Evolutionary conservation across 2,113 vertebrate genomes (phyloP).

Genomic region (Tichodroma muraria): DNA sequence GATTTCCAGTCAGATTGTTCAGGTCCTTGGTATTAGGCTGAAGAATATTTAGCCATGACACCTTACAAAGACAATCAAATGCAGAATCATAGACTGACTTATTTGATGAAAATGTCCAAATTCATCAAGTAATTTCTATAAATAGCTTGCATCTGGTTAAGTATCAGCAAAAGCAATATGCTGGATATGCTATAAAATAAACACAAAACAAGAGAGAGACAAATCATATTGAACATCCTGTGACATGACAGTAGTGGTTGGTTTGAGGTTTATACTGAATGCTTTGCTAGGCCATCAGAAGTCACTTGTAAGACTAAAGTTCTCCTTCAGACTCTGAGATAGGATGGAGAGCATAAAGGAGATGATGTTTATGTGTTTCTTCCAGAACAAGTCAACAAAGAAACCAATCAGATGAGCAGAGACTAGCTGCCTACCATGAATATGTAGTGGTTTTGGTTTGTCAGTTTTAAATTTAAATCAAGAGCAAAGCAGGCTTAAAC

Average conservation of each 20-base stretch:
- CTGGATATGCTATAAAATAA: background rate
- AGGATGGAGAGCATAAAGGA: background rate
- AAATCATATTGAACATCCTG: background rate
- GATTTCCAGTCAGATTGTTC: background rate
- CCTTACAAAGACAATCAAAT: background rate
- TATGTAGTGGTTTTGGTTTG: no score
- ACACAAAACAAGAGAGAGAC: background rate
- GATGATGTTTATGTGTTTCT: background rate
- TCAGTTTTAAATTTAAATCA: no score
- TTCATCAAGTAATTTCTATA: background rate
- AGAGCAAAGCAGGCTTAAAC: no score
- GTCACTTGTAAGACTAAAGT: background rate
- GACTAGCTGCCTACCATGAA: no score
- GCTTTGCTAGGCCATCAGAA: background rate
- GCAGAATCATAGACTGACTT: background rate
- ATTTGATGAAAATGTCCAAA: background rate
- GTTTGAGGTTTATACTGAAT: background rate
- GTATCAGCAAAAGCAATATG: background rate
- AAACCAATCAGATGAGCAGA: background rate
- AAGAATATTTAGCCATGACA: background rate
- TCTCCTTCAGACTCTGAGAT: background rate
- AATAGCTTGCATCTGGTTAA: background rate
- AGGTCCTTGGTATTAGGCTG: background rate
- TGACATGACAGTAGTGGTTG: rapidly evolving
- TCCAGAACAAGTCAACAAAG: background rate